phyloP scores from a whole-genome alignment of 2,113 vertebrate genomes.

The Mesembrinibis cayennensis region DNA sequence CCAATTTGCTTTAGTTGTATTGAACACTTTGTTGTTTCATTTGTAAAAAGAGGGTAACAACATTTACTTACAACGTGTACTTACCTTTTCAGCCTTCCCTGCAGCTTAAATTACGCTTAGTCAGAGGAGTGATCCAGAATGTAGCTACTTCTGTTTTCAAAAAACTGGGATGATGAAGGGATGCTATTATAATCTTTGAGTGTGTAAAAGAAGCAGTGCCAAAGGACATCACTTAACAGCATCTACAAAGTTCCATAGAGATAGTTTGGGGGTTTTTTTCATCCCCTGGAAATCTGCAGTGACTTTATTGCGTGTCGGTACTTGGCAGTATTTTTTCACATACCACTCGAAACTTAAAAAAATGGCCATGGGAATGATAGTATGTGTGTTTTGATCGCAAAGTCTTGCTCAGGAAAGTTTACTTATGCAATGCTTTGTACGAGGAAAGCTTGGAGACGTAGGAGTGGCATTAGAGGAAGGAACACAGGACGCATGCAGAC shows the following conservation, averaged over 20 bases:
- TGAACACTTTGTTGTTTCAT: background rate
- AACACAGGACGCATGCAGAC: no score
- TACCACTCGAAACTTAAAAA: background rate
- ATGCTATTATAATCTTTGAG: background rate
- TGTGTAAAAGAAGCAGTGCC: background rate
- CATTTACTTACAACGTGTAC: background rate
- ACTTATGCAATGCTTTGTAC: background rate
- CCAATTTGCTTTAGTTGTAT: background rate
- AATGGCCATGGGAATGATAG: background rate
- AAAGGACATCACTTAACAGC: background rate
- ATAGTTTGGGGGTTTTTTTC: fast-evolving
- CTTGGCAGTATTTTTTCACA: background rate
- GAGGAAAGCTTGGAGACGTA: background rate
- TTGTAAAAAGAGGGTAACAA: background rate
- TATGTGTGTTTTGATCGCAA: background rate
- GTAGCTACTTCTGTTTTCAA: background rate
- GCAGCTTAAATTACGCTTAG: background rate
- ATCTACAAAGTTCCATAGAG: background rate
- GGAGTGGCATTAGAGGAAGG: background rate
- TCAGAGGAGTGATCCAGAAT: background rate
- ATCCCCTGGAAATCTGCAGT: background rate
- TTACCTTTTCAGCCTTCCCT: background rate
- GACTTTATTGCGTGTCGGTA: background rate
- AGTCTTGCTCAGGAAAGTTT: background rate
- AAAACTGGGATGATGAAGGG: background rate